Conservation (phyloP, 2,797 vertebrate species). For the Thaleichthys pacificus region DNA sequence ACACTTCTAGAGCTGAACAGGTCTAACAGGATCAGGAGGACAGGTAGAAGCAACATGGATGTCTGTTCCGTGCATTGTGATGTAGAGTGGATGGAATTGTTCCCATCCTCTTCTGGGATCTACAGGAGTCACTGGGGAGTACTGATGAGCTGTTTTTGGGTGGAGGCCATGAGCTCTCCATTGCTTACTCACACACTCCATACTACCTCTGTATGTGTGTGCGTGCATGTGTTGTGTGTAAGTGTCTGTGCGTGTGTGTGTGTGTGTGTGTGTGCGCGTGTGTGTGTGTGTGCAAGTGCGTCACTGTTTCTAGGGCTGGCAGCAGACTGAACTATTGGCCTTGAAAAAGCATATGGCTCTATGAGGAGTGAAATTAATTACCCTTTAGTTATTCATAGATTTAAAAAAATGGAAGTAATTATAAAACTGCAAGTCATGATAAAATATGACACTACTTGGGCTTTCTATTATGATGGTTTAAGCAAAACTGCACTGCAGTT, state of each 20-base stretch:
- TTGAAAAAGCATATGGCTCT: not conserved
- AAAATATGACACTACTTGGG: not conserved
- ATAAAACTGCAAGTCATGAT: slow-evolving; percentile 17
- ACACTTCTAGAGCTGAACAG: too few relatives aligned
- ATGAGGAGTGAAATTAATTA: slow-evolving; percentile 4
- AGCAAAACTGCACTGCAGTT: slow-evolving; percentile 13
- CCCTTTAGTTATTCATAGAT: slow-evolving; percentile 2
- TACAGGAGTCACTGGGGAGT: too few relatives aligned
- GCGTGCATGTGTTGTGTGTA: not conserved
- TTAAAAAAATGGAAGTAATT: not conserved
- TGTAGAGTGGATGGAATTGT: too few relatives aligned
- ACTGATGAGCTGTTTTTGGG: too few relatives aligned
- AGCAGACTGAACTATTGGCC: not conserved
- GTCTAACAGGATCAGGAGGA: not conserved
- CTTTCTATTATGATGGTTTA: not conserved
- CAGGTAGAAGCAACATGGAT: not conserved
- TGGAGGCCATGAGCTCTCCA: not conserved
- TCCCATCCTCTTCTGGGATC: too few relatives aligned
- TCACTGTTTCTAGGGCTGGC: not conserved
- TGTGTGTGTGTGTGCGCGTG: not conserved
- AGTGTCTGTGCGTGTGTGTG: not conserved
- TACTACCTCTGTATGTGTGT: not conserved
- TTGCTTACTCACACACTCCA: not conserved
- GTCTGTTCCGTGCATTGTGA: too few relatives aligned
- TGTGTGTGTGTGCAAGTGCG: not conserved